These are phyloP conservation scores for Leuciscus idus DNA, from an alignment of 2,113 vertebrate species.

Conservation along the genomic window DNA sequence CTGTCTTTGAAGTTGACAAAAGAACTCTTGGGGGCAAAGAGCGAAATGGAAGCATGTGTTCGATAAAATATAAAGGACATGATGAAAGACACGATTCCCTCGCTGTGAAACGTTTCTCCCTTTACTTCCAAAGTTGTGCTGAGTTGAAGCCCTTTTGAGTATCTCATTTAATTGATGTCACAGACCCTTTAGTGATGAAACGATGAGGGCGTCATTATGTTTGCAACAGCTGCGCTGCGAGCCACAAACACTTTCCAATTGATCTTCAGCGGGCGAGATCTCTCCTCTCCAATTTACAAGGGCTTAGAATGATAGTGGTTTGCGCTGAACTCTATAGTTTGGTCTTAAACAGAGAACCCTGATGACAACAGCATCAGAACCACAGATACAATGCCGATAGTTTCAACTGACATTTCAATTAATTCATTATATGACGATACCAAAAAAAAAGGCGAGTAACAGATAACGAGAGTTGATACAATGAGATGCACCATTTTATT, in stretches of 20 bases:
- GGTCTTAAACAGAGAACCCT: not conserved
- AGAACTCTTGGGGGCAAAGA: not conserved
- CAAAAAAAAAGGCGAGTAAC: too few relatives aligned
- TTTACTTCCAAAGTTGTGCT: conserved; percentile 37
- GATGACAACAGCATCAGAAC: not conserved
- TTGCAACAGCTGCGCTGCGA: conserved; percentile 22
- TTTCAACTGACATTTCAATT: not conserved
- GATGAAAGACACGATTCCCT: conserved; percentile 23
- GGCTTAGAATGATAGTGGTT: not conserved
- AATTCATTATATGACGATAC: too few relatives aligned
- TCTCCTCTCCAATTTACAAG: not conserved
- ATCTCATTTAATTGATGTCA: conserved; percentile 43
- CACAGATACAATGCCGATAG: not conserved
- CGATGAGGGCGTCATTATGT: conserved; percentile 49
- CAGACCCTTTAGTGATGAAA: conserved; percentile 34
- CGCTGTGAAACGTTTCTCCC: not conserved
- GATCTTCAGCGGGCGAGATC: conserved; percentile 27
- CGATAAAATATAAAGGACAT: conserved; percentile 13
- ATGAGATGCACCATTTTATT: too few relatives aligned
- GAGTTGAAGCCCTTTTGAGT: conserved; percentile 1
- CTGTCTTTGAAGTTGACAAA: not conserved
- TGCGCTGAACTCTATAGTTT: not conserved
- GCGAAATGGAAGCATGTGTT: conserved; percentile 1
- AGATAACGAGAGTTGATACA: too few relatives aligned
- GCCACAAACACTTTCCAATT: conserved; percentile 35